phyloP scores from a whole-genome alignment of 2,797 vertebrate species.

The Lutjanus campechanus region DNA sequence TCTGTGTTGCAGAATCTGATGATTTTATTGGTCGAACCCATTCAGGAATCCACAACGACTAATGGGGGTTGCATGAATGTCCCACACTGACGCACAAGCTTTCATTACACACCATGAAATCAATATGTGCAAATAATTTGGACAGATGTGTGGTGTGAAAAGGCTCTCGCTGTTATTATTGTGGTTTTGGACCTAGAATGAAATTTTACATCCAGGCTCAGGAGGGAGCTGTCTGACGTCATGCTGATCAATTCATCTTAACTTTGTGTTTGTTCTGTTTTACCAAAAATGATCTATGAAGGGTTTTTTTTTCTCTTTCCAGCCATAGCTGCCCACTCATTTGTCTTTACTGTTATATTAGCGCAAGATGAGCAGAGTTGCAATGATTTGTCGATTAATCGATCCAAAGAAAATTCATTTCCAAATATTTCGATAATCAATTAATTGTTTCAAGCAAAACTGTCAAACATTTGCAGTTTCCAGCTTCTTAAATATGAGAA shows the following conservation, averaged over 20 bases:
- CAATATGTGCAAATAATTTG: slow-evolving; percentile 25
- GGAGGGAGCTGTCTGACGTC: slow-evolving; percentile 9
- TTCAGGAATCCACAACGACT: background rate
- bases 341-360: background rate
- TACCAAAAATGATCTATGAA: slow-evolving; percentile 16
- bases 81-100: background rate
- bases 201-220: background rate
- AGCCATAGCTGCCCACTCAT: slow-evolving; percentile 1
- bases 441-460: no score
- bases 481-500: no score
- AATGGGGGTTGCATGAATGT: slow-evolving; percentile 3
- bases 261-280: slow-evolving; percentile 20
- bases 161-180: background rate
- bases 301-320: slow-evolving; percentile 1
- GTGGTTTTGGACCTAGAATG: background rate
- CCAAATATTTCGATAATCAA: no score
- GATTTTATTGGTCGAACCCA: background rate
- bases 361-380: background rate
- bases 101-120: slow-evolving; percentile 25
- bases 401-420: no score
- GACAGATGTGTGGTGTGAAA: slow-evolving; percentile 13
- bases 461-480: no score
- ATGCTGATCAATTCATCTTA: slow-evolving; percentile 14
- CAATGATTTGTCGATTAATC: no score
- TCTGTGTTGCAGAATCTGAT: background rate